phyloP scores from a whole-genome alignment of 2,797 vertebrate genomes.

The Sebastes alutus region DNA sequence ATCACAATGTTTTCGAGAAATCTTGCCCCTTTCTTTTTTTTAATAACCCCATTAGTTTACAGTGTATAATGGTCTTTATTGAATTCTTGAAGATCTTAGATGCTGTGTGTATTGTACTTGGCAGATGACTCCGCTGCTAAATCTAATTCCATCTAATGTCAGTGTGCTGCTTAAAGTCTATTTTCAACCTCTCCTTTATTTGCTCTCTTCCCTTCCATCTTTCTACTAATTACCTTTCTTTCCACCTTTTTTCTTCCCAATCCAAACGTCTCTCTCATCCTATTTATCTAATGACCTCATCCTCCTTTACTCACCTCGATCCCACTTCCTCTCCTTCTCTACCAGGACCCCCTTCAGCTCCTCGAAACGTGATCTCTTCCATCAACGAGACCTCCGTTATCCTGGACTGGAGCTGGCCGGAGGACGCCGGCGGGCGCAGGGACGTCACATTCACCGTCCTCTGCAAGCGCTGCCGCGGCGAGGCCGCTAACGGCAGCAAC shows the following conservation, averaged over 20 bases:
- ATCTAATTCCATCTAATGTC: background rate
- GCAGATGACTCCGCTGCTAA: background rate
- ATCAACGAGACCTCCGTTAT: constrained; percentile 99
- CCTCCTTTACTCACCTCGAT: background rate
- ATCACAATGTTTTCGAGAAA: background rate
- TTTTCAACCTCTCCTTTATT: background rate
- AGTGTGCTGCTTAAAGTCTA: background rate
- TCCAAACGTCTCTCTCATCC: background rate
- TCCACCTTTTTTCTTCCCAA: background rate
- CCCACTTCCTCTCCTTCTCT: background rate
- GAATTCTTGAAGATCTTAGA: background rate
- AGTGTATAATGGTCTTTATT: background rate
- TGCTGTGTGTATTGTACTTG: background rate
- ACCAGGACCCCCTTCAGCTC: constrained; percentile 92
- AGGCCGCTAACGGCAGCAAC: constrained; percentile 51
- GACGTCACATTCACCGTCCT: constrained; percentile 94
- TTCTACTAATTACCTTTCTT: background rate
- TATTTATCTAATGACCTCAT: background rate
- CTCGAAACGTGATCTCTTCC: constrained; percentile 96
- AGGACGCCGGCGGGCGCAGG: constrained; percentile 91
- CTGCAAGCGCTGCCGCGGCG: constrained; percentile 90
- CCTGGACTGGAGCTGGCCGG: constrained; percentile 98
- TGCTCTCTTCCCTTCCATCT: background rate
- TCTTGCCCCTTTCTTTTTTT: background rate
- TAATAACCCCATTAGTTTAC: background rate